phyloP scores from a whole-genome alignment of 2,888 invertebrate species.

The Tricholauxania praeusta region DNA sequence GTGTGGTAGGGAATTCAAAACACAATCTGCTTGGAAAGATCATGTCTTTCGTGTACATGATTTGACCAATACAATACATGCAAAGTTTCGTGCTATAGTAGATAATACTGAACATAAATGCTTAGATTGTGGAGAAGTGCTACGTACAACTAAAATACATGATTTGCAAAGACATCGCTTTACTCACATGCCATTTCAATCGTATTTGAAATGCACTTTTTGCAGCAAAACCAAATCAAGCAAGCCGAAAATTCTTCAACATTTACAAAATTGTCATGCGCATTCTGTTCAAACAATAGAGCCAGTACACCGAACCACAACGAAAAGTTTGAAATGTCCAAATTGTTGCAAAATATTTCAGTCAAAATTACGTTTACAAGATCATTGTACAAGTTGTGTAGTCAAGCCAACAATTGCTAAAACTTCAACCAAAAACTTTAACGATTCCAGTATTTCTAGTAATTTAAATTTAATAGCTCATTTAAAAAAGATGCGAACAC shows the following conservation, averaged over 20 bases:
- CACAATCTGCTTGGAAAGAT: conserved; percentile 55
- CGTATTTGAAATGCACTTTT: conserved; percentile 58
- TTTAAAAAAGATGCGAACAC: conserved; percentile 43
- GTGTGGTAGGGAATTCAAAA: conserved; percentile 55
- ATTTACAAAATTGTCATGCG: conserved; percentile 56
- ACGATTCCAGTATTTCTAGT: conserved; percentile 41
- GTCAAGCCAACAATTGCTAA: conserved; percentile 34
- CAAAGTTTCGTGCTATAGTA: conserved; percentile 54
- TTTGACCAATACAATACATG: conserved; percentile 56
- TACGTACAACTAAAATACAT: conserved; percentile 50
- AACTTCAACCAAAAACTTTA: not conserved
- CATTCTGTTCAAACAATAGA: not conserved
- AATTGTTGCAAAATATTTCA: conserved; percentile 53
- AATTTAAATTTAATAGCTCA: conserved; percentile 47
- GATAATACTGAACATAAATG: conserved; percentile 52
- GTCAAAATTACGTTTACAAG: conserved; percentile 46
- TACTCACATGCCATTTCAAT: conserved; percentile 59
- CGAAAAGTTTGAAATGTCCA: conserved; percentile 46
- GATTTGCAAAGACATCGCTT: conserved; percentile 60
- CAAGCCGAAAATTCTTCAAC: conserved; percentile 59
- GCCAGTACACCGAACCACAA: not conserved
- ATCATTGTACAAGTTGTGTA: conserved; percentile 42
- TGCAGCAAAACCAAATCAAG: conserved; percentile 60
- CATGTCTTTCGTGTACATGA: conserved; percentile 58
- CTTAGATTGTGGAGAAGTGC: conserved; percentile 53